phyloP scores from a whole-genome alignment of 2,888 invertebrate genomes.

The Villa cingulata region DNA sequence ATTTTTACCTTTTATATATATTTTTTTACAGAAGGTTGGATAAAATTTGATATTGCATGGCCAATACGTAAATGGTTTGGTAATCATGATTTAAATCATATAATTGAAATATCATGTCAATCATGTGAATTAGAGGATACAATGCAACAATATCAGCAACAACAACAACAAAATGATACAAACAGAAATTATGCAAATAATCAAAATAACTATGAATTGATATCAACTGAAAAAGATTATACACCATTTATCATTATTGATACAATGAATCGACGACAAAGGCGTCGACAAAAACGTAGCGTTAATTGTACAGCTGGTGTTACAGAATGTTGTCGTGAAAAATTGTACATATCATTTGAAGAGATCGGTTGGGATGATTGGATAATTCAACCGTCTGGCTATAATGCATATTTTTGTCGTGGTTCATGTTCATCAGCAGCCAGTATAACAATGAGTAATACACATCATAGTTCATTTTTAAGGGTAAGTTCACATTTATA shows the following conservation, averaged over 20 bases:
- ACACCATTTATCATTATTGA: constrained; percentile 68
- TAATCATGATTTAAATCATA: constrained; percentile 50
- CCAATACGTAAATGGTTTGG: constrained; percentile 64
- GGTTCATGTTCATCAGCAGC: constrained; percentile 65
- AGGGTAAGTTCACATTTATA: constrained; percentile 56
- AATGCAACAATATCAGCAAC: constrained; percentile 15
- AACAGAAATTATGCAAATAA: background rate
- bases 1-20: background rate
- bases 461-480: constrained; percentile 58
- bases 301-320: constrained; percentile 56
- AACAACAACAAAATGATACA: background rate
- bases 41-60: constrained; percentile 63
- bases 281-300: constrained; percentile 40
- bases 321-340: constrained; percentile 71
- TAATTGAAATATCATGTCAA: constrained; percentile 63
- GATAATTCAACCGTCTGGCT: constrained; percentile 70
- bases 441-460: constrained; percentile 49
- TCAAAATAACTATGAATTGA: constrained; percentile 33
- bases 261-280: constrained; percentile 55
- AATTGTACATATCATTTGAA: constrained; percentile 66
- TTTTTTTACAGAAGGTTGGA: constrained; percentile 55
- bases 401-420: constrained; percentile 77
- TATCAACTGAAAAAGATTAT: constrained; percentile 54
- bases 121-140: constrained; percentile 55
- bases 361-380: constrained; percentile 82